Conservation (phyloP, 30 jellyfish, hydroid and myxozoan species). For the Morbakka virulenta region DNA sequence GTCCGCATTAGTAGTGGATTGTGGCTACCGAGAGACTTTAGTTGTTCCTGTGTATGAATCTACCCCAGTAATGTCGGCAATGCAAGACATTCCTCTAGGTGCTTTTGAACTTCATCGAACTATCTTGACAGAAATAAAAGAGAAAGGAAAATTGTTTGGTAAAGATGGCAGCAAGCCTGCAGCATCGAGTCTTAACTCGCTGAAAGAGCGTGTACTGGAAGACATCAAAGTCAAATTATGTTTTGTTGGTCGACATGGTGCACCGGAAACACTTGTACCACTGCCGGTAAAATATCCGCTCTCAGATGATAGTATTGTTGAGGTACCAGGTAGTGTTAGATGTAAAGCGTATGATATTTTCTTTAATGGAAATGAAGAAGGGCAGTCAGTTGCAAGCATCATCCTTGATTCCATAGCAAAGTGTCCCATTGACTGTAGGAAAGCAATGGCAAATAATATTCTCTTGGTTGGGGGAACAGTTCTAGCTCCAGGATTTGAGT, state of each 20-base stretch:
- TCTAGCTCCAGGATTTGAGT: constrained; percentile 88
- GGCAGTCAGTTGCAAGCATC: constrained; percentile 65
- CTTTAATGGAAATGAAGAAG: constrained; percentile 87
- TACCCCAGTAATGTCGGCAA: constrained; percentile 77
- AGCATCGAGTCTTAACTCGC: constrained; percentile 4
- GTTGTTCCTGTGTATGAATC: constrained; percentile 88
- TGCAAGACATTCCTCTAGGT: constrained; percentile 70
- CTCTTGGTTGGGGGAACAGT: constrained; percentile 86
- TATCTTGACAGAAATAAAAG: constrained; percentile 32
- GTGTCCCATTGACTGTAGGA: constrained; percentile 97
- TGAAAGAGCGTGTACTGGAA: constrained; percentile 59
- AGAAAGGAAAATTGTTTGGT: constrained; percentile 13
- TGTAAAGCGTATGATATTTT: constrained; percentile 62
- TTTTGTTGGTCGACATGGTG: constrained; percentile 74
- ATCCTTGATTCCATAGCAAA: constrained; percentile 71
- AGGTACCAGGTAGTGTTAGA: constrained; percentile 68
- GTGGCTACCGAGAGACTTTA: constrained; percentile 87
- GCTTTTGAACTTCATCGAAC: constrained; percentile 55
- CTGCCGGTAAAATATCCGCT: constrained; percentile 58
- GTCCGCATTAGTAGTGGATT: constrained; percentile 84
- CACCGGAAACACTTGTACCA: constrained; percentile 39
- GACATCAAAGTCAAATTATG: constrained; percentile 78
- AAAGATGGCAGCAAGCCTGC: constrained; percentile 32
- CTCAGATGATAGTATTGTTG: constrained; percentile 39
- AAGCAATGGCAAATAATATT: constrained; percentile 68